Conservation (phyloP, 2,797 vertebrate genomes). For the Yasuhikotakia modesta region DNA sequence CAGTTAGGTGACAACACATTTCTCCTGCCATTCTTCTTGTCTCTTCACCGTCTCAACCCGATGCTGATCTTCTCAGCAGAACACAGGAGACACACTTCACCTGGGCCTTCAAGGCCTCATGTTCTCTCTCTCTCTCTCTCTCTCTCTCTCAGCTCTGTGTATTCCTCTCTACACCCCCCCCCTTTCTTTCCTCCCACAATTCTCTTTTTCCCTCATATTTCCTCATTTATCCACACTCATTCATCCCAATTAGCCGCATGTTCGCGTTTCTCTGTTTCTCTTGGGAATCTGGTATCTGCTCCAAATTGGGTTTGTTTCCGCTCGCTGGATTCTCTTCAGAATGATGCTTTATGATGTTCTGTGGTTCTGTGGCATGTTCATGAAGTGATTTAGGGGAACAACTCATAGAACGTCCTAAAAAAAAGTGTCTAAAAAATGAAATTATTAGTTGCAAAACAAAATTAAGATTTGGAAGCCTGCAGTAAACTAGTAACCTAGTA, state of each 20-base stretch:
- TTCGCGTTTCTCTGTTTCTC: slow-evolving; percentile 61
- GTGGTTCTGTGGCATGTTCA: background rate
- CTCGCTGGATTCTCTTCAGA: slow-evolving; percentile 7
- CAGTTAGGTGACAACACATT: slow-evolving; percentile 68
- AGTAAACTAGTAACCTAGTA: too few species aligned
- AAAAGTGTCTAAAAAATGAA: background rate
- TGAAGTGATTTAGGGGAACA: background rate
- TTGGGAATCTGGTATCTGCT: slow-evolving; percentile 54
- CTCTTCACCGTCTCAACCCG: slow-evolving; percentile 63
- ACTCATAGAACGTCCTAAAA: background rate
- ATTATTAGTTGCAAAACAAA: background rate
- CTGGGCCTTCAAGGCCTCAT: slow-evolving; percentile 26
- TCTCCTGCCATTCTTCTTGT: slow-evolving; percentile 68
- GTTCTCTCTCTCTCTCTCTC: background rate
- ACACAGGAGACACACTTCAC: slow-evolving; percentile 32
- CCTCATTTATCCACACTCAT: slow-evolving; percentile 58
- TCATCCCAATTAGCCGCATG: slow-evolving; percentile 61
- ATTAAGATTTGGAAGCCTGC: background rate
- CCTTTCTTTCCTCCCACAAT: background rate
- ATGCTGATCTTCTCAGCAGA: slow-evolving; percentile 64
- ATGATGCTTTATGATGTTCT: slow-evolving; percentile 20
- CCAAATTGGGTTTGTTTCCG: slow-evolving; percentile 25
- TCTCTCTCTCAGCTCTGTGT: background rate
- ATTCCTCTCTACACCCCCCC: slow-evolving; percentile 2
- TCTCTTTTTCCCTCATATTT: slow-evolving; percentile 58